Conservation (phyloP, 2,797 vertebrate species). For the Danio tinwini region DNA sequence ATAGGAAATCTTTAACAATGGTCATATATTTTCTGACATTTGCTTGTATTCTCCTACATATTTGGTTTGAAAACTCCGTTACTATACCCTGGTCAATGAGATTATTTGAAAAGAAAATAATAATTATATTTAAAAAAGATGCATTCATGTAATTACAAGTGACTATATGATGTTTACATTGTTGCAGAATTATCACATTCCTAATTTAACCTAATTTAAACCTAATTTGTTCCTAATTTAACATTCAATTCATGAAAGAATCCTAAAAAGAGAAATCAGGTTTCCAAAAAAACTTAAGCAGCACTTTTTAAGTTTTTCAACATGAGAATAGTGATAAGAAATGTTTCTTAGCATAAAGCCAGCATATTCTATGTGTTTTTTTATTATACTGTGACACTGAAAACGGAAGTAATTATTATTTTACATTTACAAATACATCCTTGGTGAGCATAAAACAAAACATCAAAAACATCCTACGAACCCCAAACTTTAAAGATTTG, state of each 20-base stretch:
- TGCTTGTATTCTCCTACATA: not conserved
- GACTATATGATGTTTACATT: not conserved
- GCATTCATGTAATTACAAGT: not conserved
- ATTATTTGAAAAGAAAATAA: too few relatives aligned
- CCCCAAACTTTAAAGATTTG: not conserved
- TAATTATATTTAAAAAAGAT: not conserved
- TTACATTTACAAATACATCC: not conserved
- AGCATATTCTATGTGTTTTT: not conserved
- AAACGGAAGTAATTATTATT: not conserved
- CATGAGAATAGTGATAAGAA: not conserved
- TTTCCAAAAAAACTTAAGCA: not conserved
- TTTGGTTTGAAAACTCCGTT: too few relatives aligned
- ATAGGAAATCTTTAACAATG: not conserved
- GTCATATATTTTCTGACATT: not conserved
- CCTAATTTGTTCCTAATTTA: not conserved
- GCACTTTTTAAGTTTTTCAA: not conserved
- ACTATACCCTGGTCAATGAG: too few relatives aligned
- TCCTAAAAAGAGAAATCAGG: too few relatives aligned
- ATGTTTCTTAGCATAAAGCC: not conserved
- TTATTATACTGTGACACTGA: not conserved
- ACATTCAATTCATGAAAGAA: not conserved
- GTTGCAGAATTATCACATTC: too few relatives aligned
- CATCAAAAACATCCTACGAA: not conserved
- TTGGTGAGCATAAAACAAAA: not conserved
- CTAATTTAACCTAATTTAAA: too few relatives aligned